Percentiles rank a stretch among this genome's conserved stretches.
These are phyloP conservation scores for Saguinus midas DNA, from an alignment of 2,113 vertebrate species.

Conservation along the genomic window DNA sequence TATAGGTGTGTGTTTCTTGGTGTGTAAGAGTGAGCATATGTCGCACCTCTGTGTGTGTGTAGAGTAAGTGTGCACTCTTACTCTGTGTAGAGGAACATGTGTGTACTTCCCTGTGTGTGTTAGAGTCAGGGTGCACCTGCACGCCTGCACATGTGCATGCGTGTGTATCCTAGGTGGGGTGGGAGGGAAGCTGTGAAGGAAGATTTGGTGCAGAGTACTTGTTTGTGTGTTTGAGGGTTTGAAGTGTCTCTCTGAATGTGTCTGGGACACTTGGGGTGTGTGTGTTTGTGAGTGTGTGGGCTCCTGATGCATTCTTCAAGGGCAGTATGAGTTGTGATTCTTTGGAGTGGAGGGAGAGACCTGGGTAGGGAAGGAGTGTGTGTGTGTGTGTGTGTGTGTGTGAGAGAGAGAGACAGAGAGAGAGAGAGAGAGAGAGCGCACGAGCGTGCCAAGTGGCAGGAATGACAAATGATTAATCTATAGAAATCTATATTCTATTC, in stretches of 20 bases:
- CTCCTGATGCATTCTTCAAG: neutral
- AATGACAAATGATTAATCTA: slow-evolving; percentile 81
- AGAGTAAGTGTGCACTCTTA: too few species aligned
- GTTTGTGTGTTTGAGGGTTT: neutral
- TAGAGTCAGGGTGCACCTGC: neutral
- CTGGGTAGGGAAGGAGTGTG: neutral
- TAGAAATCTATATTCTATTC: slow-evolving; percentile 80
- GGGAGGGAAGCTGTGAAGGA: neutral
- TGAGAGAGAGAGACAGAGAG: neutral
- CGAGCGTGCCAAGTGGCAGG: slow-evolving; percentile 47
- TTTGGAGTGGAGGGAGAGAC: neutral
- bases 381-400: accelerated
- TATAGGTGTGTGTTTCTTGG: neutral
- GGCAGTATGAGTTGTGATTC: neutral
- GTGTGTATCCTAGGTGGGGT: neutral
- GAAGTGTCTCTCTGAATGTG: neutral
- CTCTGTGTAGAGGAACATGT: neutral
- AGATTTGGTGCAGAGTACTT: neutral
- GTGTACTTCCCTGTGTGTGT: neutral
- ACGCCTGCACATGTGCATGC: accelerated
- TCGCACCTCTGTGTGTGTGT: neutral
- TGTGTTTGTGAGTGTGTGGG: neutral
- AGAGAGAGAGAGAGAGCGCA: neutral
- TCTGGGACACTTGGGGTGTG: neutral
- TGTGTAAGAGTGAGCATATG: neutral